Percentiles rank a stretch among this genome's conserved stretches.
Conservation (phyloP, 2,113 vertebrate species). For the Lagopus leucura region DNA sequence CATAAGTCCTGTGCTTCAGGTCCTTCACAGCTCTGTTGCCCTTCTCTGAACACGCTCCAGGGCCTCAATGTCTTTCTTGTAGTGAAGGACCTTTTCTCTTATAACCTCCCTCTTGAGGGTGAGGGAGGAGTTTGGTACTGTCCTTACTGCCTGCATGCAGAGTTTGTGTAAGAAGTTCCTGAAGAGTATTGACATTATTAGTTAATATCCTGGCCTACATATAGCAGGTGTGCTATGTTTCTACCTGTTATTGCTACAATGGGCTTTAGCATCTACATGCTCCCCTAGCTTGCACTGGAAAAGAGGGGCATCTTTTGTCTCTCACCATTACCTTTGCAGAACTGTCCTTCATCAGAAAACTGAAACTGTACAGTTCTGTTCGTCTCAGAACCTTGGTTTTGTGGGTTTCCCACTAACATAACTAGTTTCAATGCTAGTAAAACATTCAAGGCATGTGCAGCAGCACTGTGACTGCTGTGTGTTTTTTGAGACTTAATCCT, state of each 20-base stretch:
- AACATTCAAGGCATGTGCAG: accelerated
- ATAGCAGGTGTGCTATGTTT: accelerated
- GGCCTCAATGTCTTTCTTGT: too few relatives aligned
- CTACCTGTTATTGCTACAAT: neutral
- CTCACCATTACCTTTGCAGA: neutral
- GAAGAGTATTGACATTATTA: neutral
- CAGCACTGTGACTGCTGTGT: neutral
- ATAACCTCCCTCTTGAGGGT: neutral
- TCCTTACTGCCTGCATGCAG: neutral
- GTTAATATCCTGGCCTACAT: neutral
- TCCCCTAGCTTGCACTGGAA: neutral
- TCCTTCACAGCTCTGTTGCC: too few relatives aligned
- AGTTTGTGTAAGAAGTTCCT: neutral
- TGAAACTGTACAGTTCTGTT: neutral
- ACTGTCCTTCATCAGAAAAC: neutral
- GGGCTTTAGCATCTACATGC: neutral
- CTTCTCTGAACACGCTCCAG: too few relatives aligned
- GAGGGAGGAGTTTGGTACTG: neutral
- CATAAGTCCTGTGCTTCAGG: too few relatives aligned
- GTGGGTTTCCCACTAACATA: neutral
- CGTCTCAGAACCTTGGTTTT: neutral
- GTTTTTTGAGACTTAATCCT: neutral
- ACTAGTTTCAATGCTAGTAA: neutral
- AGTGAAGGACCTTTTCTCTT: too few relatives aligned
- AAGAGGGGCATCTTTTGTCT: neutral